A percentile compares a stretch with the other conserved stretches of the same genome.
phyloP scores from a whole-genome alignment of 2,888 invertebrate genomes.

The Dolichomitus sp. region DNA sequence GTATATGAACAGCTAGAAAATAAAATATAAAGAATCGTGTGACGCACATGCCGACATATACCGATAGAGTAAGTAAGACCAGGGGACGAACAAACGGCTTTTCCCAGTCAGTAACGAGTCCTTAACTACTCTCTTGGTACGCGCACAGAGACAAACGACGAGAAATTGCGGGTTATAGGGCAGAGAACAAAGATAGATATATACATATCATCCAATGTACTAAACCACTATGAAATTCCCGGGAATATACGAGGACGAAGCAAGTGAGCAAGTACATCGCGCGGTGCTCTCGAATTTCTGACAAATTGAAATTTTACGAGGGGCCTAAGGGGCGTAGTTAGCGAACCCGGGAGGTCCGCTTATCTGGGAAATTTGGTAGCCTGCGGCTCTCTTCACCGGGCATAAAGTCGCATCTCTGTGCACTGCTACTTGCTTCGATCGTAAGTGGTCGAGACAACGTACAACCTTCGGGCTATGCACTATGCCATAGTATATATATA shows the following conservation, averaged over 20 bases:
- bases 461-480: conserved; percentile 35
- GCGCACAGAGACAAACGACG: conserved; percentile 32
- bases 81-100: conserved; percentile 28
- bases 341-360: conserved; percentile 45
- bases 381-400: conserved; percentile 56
- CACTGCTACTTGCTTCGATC: conserved; percentile 43
- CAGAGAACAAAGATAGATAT: conserved; percentile 44
- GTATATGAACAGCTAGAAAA: not conserved
- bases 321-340: conserved; percentile 54
- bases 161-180: conserved; percentile 28
- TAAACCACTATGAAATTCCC: conserved; percentile 35
- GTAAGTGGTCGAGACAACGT: conserved; percentile 65
- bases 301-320: conserved; percentile 68
- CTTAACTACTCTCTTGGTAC: conserved; percentile 31
- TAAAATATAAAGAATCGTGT: not conserved
- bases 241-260: not conserved
- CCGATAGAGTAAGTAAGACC: not conserved
- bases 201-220: conserved; percentile 27
- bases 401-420: conserved; percentile 57
- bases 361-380: conserved; percentile 62
- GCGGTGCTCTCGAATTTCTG: conserved; percentile 57
- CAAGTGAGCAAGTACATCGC: conserved; percentile 27
- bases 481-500: not conserved
- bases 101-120: conserved; percentile 51
- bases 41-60: not conserved